Base-by-base conservation (phyloP, 2,113 vertebrate genomes). In the Scopus umbretta region DNA sequence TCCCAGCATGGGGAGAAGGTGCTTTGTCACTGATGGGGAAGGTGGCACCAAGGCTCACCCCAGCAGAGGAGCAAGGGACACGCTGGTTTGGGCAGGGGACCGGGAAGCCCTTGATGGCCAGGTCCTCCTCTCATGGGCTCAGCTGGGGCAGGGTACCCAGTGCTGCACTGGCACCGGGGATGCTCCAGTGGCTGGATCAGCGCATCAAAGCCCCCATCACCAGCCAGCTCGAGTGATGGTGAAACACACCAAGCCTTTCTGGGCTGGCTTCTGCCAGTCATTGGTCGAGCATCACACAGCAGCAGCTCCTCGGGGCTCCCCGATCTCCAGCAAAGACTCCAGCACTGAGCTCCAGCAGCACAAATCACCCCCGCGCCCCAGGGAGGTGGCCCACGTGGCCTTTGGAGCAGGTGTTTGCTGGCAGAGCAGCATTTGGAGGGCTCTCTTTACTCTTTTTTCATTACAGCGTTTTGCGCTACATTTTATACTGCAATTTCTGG, bases 1-100 rank as follows among this genome's bases (percentile, higher is more conserved):
- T 29, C 58, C 58, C 5, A 2, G 29, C 0, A 1, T 3, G 7
- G 18, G 29, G 23, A 65, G 59, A 53, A 72, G n/a, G 34, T 1
- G 6, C 36, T 45, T 78, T 78, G 43, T 50, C 56, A 30, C 63
- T 3, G 2, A 2, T 0, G 7, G 30, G 30, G 45, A 73, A 30
- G 22, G 13, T 43, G 67, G 15, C 47, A 43, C 30, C 3, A 4
- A 27, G 59, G 34, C 38, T 53, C 50, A 8, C 16, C 16, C 11
- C 23, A 34, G 29, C 55, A 68, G 32, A 63, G 42, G 47, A 25
- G 16, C 0, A 1, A 38, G 32, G 53, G 70, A 29, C 27, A 2
- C 4, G 3, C 52, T 2, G 4, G 17, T 49, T 49, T 81, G 74
- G 13, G 23, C 63, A 76, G 47, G 34, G 25, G 13, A 6, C 71